Evolutionary conservation across 2,888 invertebrate genomes (phyloP), one percentile per base, ranked within the genome.

Genomic region (Chrysodeixis includens): DNA sequence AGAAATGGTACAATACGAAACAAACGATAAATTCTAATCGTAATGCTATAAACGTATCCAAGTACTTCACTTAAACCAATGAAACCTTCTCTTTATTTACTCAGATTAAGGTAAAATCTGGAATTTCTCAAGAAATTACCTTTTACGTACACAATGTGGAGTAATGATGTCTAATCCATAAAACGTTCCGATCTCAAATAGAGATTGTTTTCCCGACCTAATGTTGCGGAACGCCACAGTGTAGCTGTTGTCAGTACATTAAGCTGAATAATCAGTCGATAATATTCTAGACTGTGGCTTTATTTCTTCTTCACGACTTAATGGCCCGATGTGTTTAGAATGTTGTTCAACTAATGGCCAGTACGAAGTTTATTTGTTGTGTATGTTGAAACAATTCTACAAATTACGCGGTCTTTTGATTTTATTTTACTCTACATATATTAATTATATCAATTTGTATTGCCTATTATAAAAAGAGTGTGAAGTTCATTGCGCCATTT

Each of bases 211-310:
- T 71, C 30, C 26, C 30, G 22, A 58, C 49, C 51, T 79, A 79
- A 75, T 75, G 72, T 79, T 66, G 56, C 68, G 81, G 69, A 74
- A 74, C 79, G 46, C 26, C 30, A 61, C 44, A 71, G 32, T 56
- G 30, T 44, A 26, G 9, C 30, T 26, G 68, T 52, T 61, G 22
- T 51, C 46, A 63, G 12, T 32, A 30, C 26, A 53, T 57, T 35
- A 54, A 57, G 53, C 26, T 26, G 26, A 26, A 26, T 49, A 20
- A 44, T 52, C 20, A 55, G n/a, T n/a, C n/a, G n/a, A 55, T 20
- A 35, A 20, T 10, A 18, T 49, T 49, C 20, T 49, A 49, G 10
- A 18, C 46, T 49, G 46, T 49, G 46, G 46, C 44, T 10, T 49
- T 49, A 49, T 46, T 46, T 46, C 46, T 18, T 46, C 4, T 46